Evolutionary conservation across 1,140 invertebrate genomes (phyloP), one percentile per base, ranked within the genome.

Genomic region (Drosophila orena): DNA sequence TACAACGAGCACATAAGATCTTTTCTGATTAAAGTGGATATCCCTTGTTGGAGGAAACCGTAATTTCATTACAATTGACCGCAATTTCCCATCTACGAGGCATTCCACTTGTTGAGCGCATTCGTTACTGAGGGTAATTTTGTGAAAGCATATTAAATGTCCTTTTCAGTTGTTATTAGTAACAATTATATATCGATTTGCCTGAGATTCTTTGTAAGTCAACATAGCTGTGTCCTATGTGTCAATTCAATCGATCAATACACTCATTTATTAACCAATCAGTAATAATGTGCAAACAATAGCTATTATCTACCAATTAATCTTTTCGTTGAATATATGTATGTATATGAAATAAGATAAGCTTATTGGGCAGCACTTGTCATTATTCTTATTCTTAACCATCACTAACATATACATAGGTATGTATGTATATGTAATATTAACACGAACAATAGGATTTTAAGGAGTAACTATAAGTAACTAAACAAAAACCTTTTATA

Each of bases 1-100:
- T 34, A 61, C 58, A 49, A 55, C 57, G 47, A 68, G 24, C 76
- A 79, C 69, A 74, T 79, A 69, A 79, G 76, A 79, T 79, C 77
- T 59, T 34, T 37, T 58, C 38, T 58, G 72, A 76, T 76, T 76
- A 76, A 52, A 76, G 30, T 20, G 59, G 40, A 37, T 14, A 30
- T 27, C 53, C 30, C 24, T 64, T 73, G 50, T 37, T 17, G 38
- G 42, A 30, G 37, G 20, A 40, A 10, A 10, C 20, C 3, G 20
- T 56, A 50, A 74, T 58, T 57, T 76, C 20, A 66, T 53, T 22
- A 65, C 72, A 76, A 66, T 49, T 58, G 46, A 42, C 22, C 24
- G 38, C 37, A 65, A 43, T 75, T 53, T 4, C 20, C 71, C 24
- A 22, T 11, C 14, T 37, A 24, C 14, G 42, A 65, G 40, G 35